Percentiles rank a stretch among this genome's conserved stretches.
Conservation (phyloP, 2,113 vertebrate genomes). For the Leptosomus discolor region DNA sequence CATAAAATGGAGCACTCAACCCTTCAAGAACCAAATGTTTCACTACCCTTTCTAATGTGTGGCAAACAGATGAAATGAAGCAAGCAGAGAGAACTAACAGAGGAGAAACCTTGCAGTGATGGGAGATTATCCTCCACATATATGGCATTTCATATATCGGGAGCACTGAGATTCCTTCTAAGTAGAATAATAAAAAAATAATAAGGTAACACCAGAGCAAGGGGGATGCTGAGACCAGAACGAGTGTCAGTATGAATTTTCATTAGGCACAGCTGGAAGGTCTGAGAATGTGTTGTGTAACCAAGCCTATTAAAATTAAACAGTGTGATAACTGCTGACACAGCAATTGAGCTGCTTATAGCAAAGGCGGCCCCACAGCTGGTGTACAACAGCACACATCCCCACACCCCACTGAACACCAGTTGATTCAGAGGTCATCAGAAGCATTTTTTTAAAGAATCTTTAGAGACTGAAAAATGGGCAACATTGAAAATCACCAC, state of each 20-base stretch:
- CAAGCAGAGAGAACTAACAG: background rate
- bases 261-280: slow-evolving; percentile 47
- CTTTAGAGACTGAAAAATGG: background rate
- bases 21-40: slow-evolving; percentile 23
- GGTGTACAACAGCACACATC: background rate
- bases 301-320: slow-evolving; percentile 32
- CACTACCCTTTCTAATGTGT: background rate
- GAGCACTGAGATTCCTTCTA: background rate
- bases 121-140: background rate
- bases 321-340: slow-evolving; percentile 28
- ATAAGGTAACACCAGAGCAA: background rate
- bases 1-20: background rate
- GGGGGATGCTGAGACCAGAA: background rate
- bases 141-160: background rate
- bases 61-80: background rate
- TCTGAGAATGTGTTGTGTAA: slow-evolving; percentile 20
- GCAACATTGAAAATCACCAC: background rate
- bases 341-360: background rate
- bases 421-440: background rate
- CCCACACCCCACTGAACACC: background rate
- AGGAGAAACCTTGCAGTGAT: background rate
- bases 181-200: background rate
- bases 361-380: background rate
- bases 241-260: slow-evolving; percentile 7
- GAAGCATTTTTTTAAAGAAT: background rate